Evolutionary conservation across 1,140 invertebrate genomes (phyloP).

Genomic region (Penaeus chinensis): DNA sequence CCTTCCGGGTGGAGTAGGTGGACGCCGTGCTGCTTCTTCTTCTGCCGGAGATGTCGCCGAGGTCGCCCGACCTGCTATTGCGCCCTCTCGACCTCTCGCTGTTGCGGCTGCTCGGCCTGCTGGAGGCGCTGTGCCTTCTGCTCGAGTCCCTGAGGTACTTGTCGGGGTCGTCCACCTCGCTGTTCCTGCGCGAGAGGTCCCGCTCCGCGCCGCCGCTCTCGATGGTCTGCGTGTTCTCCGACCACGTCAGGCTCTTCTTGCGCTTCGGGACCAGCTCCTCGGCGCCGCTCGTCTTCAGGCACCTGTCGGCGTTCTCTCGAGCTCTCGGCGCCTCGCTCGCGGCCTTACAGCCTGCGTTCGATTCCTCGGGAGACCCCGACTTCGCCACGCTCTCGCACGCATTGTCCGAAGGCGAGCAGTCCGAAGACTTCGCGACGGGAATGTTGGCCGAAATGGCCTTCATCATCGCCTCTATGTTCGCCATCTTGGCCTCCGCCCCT

Average conservation of each 20-base stretch:
- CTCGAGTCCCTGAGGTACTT: not conserved
- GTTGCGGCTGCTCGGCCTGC: conserved; percentile 67
- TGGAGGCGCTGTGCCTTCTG: conserved; percentile 64
- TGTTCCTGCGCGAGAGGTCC: not conserved
- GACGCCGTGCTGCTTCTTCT: conserved; percentile 58
- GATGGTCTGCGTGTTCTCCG: conserved; percentile 65
- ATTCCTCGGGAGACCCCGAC: not conserved
- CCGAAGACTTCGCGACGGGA: conserved; percentile 12
- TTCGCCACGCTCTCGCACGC: not conserved
- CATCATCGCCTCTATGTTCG: not conserved
- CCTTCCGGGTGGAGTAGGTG: conserved; percentile 58
- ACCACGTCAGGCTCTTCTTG: conserved; percentile 63
- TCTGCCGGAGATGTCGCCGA: conserved; percentile 23
- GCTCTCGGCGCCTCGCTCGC: not conserved
- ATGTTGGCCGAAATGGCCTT: not conserved
- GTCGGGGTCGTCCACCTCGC: not conserved
- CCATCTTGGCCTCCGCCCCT: not conserved
- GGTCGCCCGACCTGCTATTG: conserved; percentile 39
- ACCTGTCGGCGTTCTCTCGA: not conserved
- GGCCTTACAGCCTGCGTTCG: not conserved
- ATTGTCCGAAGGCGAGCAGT: not conserved
- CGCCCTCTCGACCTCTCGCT: conserved; percentile 66
- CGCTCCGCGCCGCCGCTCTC: conserved; percentile 51
- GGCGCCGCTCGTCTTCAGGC: not conserved
- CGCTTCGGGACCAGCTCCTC: conserved; percentile 43